Evolutionary conservation across 2,113 vertebrate species (phyloP), one percentile per base, ranked within the genome.

Genomic region (Dinomys branickii): DNA sequence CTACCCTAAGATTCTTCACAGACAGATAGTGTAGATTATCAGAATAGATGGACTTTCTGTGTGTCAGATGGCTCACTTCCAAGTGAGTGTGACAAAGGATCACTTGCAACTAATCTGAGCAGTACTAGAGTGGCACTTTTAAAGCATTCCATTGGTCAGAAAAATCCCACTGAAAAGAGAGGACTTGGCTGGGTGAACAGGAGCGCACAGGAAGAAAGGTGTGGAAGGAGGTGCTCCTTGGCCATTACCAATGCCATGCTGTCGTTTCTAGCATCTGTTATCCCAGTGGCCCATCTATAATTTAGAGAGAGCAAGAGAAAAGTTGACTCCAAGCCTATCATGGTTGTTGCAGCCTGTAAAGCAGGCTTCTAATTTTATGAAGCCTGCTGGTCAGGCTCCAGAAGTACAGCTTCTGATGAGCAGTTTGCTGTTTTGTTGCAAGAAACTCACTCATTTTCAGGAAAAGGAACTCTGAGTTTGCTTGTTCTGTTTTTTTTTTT

Each of bases 261-360:
- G 7, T 38, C 28, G 4, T 33, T 41, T 54, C 12, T 4, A 44
- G n/a, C n/a, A n/a, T n/a, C 47, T 24, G 20, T 65, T 30, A 35
- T 11, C 12, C 19, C 6, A 1, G 22, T 10, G 47, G 3, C 41
- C 19, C 9, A 24, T 47, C 11, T 47, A 16, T n/a, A 44, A 8
- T 35, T 59, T 10, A 61, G 28, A 92, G 63, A 44, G 58, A 65
- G 7, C 38, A 33, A 13, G 19, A 59, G 38, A 84, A 83, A 95
- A 22, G 17, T 1, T 10, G 16, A 20, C 65, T n/a, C 28, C 16
- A 11, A 92, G 33, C 54, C 67, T 26, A 8, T 24, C 7, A 13
- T 12, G 5, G n/a, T 28, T 38, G 13, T 14, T 13, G 2, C 7
- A 20, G 30, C 6, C 14, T n/a, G 47, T 17, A 12, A 2, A 20